These are phyloP conservation scores for Monochamus saltuarius DNA, from an alignment of 1,140 invertebrate genomes.

Conservation along the genomic window DNA sequence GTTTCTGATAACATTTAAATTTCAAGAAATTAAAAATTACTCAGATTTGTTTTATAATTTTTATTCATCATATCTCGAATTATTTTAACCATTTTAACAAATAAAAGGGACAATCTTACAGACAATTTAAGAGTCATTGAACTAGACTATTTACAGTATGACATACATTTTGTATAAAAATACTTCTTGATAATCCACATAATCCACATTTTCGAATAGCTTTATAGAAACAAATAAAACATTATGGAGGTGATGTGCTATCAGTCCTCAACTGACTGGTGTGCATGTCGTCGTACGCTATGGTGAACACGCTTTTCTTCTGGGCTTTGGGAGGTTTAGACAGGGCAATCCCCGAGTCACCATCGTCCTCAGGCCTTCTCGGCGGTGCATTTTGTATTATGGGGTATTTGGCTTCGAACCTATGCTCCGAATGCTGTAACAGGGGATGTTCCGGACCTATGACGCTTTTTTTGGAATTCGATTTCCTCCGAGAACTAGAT, in stretches of 20 bases:
- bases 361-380: slow-evolving; percentile 61
- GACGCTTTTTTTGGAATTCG: slow-evolving; percentile 33
- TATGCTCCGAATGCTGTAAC: slow-evolving; percentile 73
- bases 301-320: slow-evolving; percentile 92
- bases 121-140: neutral
- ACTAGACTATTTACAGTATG: neutral
- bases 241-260: slow-evolving; percentile 52
- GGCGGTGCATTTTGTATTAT: slow-evolving; percentile 9
- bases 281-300: slow-evolving; percentile 85
- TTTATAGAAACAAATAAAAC: neutral
- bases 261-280: slow-evolving; percentile 63
- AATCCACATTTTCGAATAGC: neutral
- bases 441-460: slow-evolving; percentile 61
- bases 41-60: too few relatives aligned
- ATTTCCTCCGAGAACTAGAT: slow-evolving; percentile 41
- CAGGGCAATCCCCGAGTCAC: slow-evolving; percentile 73
- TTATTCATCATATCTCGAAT: too few relatives aligned
- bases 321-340: slow-evolving; percentile 76
- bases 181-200: slow-evolving; percentile 5
- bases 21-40: too few relatives aligned
- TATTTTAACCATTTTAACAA: too few relatives aligned
- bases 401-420: slow-evolving; percentile 57
- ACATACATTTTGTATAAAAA: slow-evolving; percentile 6
- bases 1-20: too few relatives aligned
- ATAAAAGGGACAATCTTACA: too few relatives aligned